Percentiles rank a stretch among this genome's conserved stretches.
These are phyloP conservation scores for Eledona agricola DNA, from an alignment of 2,888 invertebrate genomes.

Conservation along the genomic window DNA sequence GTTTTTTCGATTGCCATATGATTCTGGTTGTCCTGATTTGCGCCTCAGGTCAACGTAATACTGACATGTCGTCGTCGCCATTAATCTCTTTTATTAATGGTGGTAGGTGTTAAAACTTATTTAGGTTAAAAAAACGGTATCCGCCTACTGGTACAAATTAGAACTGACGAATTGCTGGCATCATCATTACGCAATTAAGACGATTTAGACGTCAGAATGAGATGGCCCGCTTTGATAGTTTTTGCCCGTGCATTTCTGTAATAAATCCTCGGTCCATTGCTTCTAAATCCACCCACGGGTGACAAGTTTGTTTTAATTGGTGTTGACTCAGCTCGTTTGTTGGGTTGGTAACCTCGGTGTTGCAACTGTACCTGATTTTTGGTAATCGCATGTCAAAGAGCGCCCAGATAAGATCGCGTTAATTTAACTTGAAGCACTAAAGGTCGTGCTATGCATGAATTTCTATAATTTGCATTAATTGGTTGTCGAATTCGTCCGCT, in stretches of 20 bases:
- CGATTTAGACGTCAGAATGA: background rate
- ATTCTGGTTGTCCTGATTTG: constrained; percentile 7
- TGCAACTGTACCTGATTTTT: constrained; percentile 9
- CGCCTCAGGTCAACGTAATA: constrained; percentile 24
- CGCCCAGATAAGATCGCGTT: too few species aligned
- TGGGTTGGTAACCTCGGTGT: constrained; percentile 7
- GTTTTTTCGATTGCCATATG: constrained; percentile 22
- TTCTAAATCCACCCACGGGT: constrained; percentile 3
- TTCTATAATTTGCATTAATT: too few species aligned
- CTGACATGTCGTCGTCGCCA: constrained; percentile 26
- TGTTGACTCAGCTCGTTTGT: constrained; percentile 10
- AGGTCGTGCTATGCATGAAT: too few species aligned
- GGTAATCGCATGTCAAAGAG: constrained; percentile 13
- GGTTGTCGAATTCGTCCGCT: too few species aligned
- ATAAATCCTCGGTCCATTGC: background rate
- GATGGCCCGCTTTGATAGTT: constrained; percentile 2
- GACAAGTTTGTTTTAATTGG: constrained; percentile 4
- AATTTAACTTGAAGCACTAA: too few species aligned
- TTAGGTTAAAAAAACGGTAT: constrained; percentile 8
- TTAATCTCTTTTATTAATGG: constrained; percentile 22
- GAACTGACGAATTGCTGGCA: constrained; percentile 7
- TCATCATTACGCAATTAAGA: constrained; percentile 1
- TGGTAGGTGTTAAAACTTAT: constrained; percentile 15
- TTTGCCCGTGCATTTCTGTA: background rate
- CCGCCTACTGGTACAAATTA: constrained; percentile 9